phyloP scores from a whole-genome alignment of 2,113 vertebrate genomes.

The Dicrurus megarhynchus region DNA sequence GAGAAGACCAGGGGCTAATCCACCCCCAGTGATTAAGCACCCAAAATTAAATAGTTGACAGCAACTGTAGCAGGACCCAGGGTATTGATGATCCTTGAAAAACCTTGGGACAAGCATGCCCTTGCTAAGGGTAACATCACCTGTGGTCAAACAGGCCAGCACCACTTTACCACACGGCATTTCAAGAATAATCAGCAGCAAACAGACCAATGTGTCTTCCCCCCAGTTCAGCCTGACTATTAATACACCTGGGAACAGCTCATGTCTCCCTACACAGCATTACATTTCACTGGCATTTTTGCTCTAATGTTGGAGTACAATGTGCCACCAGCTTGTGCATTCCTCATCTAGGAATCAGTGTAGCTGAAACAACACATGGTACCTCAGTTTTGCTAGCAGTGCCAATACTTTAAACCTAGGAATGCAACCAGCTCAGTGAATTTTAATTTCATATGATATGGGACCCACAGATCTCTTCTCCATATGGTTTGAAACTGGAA shows the following conservation, averaged over 20 bases:
- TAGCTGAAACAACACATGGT: not conserved
- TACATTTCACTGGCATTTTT: not conserved
- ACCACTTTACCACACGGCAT: not conserved
- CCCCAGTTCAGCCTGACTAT: not conserved
- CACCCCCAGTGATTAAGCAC: not conserved
- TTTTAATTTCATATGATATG: not conserved
- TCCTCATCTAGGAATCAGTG: not conserved
- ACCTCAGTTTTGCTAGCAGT: not conserved
- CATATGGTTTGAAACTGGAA: accelerated
- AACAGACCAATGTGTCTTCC: not conserved
- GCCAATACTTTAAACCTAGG: not conserved
- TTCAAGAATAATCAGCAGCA: not conserved
- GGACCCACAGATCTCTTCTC: not conserved
- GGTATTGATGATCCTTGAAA: not conserved
- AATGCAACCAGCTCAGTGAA: not conserved
- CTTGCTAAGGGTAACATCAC: not conserved
- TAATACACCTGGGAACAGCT: not conserved
- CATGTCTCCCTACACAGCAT: not conserved
- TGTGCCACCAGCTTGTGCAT: not conserved
- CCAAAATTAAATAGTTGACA: not conserved
- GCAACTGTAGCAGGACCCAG: not conserved
- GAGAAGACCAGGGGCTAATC: not conserved
- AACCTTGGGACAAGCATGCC: not conserved
- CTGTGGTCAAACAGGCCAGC: not conserved
- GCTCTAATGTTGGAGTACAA: not conserved